Evolutionary conservation across 2,888 invertebrate genomes (phyloP).

Genomic region (Odontocerum albicorne): DNA sequence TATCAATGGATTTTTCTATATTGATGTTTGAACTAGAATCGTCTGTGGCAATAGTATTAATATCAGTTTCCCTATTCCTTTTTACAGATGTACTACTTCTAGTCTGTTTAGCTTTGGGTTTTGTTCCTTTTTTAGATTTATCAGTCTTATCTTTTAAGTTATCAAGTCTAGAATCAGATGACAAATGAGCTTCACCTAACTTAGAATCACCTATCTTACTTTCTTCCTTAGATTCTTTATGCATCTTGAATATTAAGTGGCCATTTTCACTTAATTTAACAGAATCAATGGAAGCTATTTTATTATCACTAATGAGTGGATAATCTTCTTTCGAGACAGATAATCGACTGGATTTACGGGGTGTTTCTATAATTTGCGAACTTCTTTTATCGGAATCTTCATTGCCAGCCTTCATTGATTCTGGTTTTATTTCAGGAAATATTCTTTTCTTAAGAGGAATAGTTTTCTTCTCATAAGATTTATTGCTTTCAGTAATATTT

Average conservation of each 20-base stretch:
- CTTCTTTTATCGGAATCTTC: background rate
- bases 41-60: background rate
- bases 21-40: background rate
- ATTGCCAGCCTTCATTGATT: too few relatives aligned
- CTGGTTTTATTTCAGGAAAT: conserved; percentile 1
- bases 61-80: too few relatives aligned
- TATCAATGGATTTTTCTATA: background rate
- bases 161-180: background rate
- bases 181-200: background rate
- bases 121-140: too few relatives aligned
- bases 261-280: conserved; percentile 36
- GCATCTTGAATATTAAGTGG: conserved; percentile 34
- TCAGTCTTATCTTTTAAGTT: too few relatives aligned
- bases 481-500: background rate
- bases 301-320: conserved; percentile 15
- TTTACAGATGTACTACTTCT: too few relatives aligned
- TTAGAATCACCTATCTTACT: background rate
- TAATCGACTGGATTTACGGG: conserved; percentile 25
- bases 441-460: conserved; percentile 26
- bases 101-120: too few relatives aligned
- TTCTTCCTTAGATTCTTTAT: conserved; percentile 23
- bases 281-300: conserved; percentile 31
- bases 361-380: conserved; percentile 3
- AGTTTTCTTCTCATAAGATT: background rate
- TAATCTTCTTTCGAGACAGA: conserved; percentile 3